Conservation (phyloP, 2,113 vertebrate genomes). For the Grammomys dolichurus region DNA sequence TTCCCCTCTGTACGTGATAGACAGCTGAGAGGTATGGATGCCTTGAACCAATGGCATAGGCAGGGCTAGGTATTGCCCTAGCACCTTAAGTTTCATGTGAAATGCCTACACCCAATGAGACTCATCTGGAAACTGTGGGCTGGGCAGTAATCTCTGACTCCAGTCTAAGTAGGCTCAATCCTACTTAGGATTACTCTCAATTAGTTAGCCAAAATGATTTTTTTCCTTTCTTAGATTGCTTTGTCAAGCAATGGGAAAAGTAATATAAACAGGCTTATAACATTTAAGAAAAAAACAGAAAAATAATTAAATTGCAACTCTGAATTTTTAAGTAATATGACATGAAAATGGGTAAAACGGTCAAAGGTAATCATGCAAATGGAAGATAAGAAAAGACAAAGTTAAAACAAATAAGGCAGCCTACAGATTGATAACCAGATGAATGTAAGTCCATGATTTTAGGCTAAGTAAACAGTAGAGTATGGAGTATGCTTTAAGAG, state of each 20-base stretch:
- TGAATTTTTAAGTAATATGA: slow-evolving; percentile 34
- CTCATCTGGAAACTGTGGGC: background rate
- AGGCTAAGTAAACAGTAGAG: background rate
- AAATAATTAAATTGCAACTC: background rate
- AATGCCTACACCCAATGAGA: background rate
- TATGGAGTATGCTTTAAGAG: background rate
- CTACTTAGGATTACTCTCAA: no score
- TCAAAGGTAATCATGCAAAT: slow-evolving; percentile 30
- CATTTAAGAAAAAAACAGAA: background rate
- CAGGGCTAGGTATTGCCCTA: background rate
- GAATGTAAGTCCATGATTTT: background rate
- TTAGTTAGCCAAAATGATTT: background rate
- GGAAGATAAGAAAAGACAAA: background rate
- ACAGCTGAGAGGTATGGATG: background rate
- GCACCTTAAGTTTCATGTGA: background rate
- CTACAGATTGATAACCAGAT: background rate
- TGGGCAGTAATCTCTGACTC: background rate
- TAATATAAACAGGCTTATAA: background rate
- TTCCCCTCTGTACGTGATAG: background rate
- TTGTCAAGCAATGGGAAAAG: background rate
- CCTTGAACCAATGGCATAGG: background rate
- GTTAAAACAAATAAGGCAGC: background rate
- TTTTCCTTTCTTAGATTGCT: background rate
- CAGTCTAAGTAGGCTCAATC: background rate
- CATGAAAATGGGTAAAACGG: background rate